phyloP scores from a whole-genome alignment of 2,113 vertebrate genomes.

The Uria aalge region DNA sequence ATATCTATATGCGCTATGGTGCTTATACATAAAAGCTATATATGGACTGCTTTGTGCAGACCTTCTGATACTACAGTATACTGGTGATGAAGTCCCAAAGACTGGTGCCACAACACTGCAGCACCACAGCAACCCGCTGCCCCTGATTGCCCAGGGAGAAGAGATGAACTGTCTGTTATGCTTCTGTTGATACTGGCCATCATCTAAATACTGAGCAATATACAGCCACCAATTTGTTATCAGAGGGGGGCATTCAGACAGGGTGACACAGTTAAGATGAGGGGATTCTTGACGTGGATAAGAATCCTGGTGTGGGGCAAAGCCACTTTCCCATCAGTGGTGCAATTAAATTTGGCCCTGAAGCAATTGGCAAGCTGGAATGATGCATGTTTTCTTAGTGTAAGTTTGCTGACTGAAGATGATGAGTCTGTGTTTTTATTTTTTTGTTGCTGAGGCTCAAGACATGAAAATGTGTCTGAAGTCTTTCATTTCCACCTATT shows the following conservation, averaged over 20 bases:
- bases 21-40: neutral
- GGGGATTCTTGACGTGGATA: neutral
- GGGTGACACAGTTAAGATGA: neutral
- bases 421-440: neutral
- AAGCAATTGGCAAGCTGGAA: neutral
- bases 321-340: neutral
- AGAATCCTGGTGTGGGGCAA: neutral
- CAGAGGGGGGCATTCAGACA: neutral
- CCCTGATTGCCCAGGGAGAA: neutral
- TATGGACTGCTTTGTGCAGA: neutral
- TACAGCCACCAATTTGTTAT: neutral
- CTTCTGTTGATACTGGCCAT: neutral
- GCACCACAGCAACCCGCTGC: neutral
- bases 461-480: conserved; percentile 47
- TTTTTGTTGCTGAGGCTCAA: conserved; percentile 29
- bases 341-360: neutral
- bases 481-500: conserved; percentile 54
- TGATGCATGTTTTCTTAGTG: neutral
- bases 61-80: neutral
- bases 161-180: neutral
- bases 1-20: rapidly evolving
- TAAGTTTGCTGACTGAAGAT: conserved; percentile 5
- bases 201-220: neutral
- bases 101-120: neutral
- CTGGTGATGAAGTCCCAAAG: neutral